These are phyloP conservation scores for Thyatira batis DNA, from an alignment of 2,888 invertebrate genomes.

Conservation along the genomic window DNA sequence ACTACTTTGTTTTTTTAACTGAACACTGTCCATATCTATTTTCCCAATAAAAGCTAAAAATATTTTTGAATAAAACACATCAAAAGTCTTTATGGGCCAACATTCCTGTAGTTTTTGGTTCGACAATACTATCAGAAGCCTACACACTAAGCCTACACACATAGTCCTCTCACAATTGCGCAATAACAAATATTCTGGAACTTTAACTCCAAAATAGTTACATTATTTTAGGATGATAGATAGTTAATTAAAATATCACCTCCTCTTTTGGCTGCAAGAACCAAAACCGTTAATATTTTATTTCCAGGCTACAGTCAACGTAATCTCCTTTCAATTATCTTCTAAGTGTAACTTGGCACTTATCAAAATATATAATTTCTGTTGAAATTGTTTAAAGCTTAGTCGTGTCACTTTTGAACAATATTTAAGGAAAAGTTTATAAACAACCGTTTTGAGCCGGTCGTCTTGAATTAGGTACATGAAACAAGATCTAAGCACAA, in stretches of 20 bases:
- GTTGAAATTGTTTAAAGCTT: constrained; percentile 34
- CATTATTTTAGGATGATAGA: neutral
- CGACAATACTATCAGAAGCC: neutral
- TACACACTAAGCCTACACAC: neutral
- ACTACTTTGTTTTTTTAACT: neutral
- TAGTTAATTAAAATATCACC: neutral
- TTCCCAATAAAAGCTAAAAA: neutral
- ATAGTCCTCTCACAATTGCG: neutral
- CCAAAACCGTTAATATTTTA: neutral
- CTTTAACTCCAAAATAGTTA: neutral
- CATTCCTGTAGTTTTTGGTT: too few relatives aligned
- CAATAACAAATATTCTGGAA: neutral
- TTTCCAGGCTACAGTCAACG: neutral
- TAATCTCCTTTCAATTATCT: constrained; percentile 1
- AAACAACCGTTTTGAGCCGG: constrained; percentile 48
- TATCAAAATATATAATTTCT: constrained; percentile 32
- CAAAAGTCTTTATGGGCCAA: too few relatives aligned
- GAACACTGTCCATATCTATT: too few relatives aligned
- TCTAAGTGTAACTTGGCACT: constrained; percentile 28
- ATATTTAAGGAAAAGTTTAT: constrained; percentile 30
- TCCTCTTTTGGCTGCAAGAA: neutral
- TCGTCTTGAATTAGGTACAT: constrained; percentile 58
- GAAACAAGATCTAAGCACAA: constrained; percentile 43
- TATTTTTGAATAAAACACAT: neutral
- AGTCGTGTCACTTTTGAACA: constrained; percentile 19